Evolutionary conservation across 2,888 invertebrate species (phyloP).

Genomic region (Anoplius nigerrimus): DNA sequence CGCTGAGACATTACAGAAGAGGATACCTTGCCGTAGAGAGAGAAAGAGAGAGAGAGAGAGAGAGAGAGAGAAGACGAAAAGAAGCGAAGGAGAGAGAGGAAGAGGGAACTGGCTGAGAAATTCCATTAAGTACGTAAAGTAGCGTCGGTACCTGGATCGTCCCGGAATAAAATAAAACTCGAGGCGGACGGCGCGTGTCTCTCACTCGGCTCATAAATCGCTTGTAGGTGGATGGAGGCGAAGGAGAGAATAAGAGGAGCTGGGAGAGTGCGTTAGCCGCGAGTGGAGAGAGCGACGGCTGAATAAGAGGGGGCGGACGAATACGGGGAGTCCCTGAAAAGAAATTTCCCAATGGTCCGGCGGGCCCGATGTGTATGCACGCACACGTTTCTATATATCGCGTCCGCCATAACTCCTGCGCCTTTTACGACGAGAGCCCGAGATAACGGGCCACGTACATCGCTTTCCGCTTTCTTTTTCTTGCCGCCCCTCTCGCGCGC

Average conservation of each 20-base stretch:
- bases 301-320: constrained; percentile 24
- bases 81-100: no score
- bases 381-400: constrained; percentile 27
- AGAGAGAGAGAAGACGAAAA: not conserved
- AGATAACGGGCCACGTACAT: constrained; percentile 48
- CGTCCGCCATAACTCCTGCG: constrained; percentile 54
- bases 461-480: constrained; percentile 44
- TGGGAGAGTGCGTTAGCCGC: not conserved
- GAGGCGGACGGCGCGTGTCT: constrained; percentile 54
- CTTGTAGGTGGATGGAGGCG: constrained; percentile 56
- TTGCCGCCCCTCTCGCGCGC: constrained; percentile 5
- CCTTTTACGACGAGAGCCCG: constrained; percentile 53
- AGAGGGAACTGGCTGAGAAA: constrained; percentile 36
- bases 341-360: constrained; percentile 59
- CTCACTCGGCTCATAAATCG: constrained; percentile 56
- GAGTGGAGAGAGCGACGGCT: not conserved
- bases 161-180: constrained; percentile 40
- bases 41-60: not conserved
- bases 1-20: no score
- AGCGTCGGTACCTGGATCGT: constrained; percentile 44
- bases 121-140: constrained; percentile 62
- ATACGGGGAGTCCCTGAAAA: constrained; percentile 37
- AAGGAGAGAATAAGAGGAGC: constrained; percentile 34
- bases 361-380: constrained; percentile 36
- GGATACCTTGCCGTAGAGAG: no score